Percentiles rank a stretch among this genome's conserved stretches.
phyloP scores from a whole-genome alignment of 37 sponge, comb jelly and placozoan genomes.

The Oopsacas minuta region DNA sequence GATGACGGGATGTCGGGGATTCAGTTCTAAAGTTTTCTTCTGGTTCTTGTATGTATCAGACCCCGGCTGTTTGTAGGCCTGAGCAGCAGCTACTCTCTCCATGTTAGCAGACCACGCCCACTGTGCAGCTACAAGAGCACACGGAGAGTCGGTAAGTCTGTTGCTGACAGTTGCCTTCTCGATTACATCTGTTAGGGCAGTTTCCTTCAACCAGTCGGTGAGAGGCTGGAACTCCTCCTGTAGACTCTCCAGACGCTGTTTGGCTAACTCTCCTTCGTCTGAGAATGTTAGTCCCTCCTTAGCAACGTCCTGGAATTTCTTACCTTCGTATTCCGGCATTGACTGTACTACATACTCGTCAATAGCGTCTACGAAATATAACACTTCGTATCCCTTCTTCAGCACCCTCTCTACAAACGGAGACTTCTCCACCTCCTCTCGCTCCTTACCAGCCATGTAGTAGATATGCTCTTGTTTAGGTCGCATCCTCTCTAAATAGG shows the following conservation, averaged over 20 bases:
- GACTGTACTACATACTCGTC: slow-evolving; percentile 84
- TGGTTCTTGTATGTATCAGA: slow-evolving; percentile 54
- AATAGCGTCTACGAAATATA: slow-evolving; percentile 84
- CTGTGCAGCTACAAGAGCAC: slow-evolving; percentile 87
- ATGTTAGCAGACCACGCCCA: slow-evolving; percentile 97
- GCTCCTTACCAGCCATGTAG: slow-evolving; percentile 68
- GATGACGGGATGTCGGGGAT: slow-evolving; percentile 90
- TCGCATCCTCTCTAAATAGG: slow-evolving; percentile 92
- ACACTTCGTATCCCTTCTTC: slow-evolving; percentile 84
- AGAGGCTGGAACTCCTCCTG: slow-evolving; percentile 66
- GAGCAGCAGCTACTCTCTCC: slow-evolving; percentile 90
- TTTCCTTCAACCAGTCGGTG: slow-evolving; percentile 80
- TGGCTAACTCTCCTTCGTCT: slow-evolving; percentile 65
- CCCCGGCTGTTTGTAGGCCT: slow-evolving; percentile 74
- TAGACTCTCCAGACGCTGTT: slow-evolving; percentile 63
- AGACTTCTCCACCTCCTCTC: slow-evolving; percentile 58
- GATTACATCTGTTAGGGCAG: slow-evolving; percentile 56
- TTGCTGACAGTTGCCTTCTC: slow-evolving; percentile 89
- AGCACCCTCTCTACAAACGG: slow-evolving; percentile 93
- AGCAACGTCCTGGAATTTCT: slow-evolving; percentile 93
- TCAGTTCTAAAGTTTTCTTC: slow-evolving; percentile 95
- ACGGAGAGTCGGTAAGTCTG: slow-evolving; percentile 82
- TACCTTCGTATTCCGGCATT: slow-evolving; percentile 89
- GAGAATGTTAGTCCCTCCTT: slow-evolving; percentile 84
- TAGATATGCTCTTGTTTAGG: slow-evolving; percentile 96